These are phyloP conservation scores for Bombus sibiricus DNA, from an alignment of 1,140 invertebrate genomes.

Conservation along the genomic window DNA sequence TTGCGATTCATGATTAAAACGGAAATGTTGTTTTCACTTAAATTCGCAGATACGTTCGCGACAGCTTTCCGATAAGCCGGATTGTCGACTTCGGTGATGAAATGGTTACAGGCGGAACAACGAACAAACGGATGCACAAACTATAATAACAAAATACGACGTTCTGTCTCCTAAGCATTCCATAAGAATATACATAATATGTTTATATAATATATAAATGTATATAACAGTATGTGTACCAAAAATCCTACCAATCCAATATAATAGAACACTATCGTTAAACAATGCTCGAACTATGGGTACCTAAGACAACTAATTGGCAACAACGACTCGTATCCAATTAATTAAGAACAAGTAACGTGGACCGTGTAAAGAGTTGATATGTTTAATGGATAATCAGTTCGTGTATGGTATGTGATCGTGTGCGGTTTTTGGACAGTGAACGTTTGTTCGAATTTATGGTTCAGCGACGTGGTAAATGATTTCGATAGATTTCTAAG, in stretches of 20 bases:
- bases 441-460: neutral
- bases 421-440: too few species aligned
- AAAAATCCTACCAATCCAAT: slow-evolving; percentile 69
- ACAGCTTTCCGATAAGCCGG: neutral
- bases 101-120: slow-evolving; percentile 66
- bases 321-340: slow-evolving; percentile 74
- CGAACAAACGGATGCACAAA: slow-evolving; percentile 75
- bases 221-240: slow-evolving; percentile 58
- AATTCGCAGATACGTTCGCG: neutral
- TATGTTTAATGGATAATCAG: neutral
- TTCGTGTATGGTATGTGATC: neutral
- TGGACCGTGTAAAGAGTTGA: slow-evolving; percentile 41
- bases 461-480: neutral
- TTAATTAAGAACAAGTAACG: slow-evolving; percentile 62
- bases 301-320: slow-evolving; percentile 72
- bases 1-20: slow-evolving; percentile 17
- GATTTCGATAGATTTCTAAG: slow-evolving; percentile 19
- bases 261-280: slow-evolving; percentile 67
- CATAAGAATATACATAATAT: slow-evolving; percentile 62
- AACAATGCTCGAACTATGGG: slow-evolving; percentile 75
- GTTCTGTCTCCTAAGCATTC: slow-evolving; percentile 77
- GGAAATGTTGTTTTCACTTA: neutral
- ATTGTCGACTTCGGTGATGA: slow-evolving; percentile 36
- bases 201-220: slow-evolving; percentile 47
- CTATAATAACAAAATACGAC: slow-evolving; percentile 72